Base-by-base conservation (phyloP, 2,888 invertebrate genomes). In the Entomobrya proxima region DNA sequence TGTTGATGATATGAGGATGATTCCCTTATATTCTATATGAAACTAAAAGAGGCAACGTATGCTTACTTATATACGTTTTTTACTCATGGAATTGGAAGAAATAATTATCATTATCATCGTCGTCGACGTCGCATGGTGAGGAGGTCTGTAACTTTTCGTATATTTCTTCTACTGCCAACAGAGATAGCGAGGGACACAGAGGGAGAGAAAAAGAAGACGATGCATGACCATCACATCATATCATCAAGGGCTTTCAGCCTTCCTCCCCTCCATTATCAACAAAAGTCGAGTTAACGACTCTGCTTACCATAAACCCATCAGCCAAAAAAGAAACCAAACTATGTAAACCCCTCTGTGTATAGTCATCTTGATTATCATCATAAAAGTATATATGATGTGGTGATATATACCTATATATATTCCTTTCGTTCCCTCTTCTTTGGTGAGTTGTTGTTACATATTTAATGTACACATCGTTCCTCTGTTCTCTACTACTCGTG, bases 251-350 rank as follows among this genome's bases (percentile, higher is more conserved):
- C 67, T 79, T 83, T 76, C 83, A 83, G 76, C 83, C 83, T 83
- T 83, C 83, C 83, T 83, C 83, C 83, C 83, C 83, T 83, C 83
- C 76, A 76, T 77, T 76, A 76, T 83, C 67, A 52, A 15, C 74
- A 81, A 52, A 64, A 82, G 82, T 75, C 58, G 75, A 82, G 82
- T 64, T 82, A 69, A 77, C 76, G 83, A 83, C 67, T 83, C 83
- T 52, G 40, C 76, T 58, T 15, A 52, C 50, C 82, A 82, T 82
- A 82, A 82, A 82, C 64, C 76, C 75, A 82, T 83, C 67, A 83
- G 83, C 76, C 83, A 67, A 76, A 77, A 76, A 76, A 76, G 64
- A 80, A 76, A 24, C 24, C 72, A 15, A 83, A 76, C 50, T 76
- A 35, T 44, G 24, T 9, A 64, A 21, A 47, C 11, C 55, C 24